These are phyloP conservation scores for Heliocidaris erythrogramma DNA, from an alignment of 35 echinoderm and acorn worm species.

Conservation along the genomic window DNA sequence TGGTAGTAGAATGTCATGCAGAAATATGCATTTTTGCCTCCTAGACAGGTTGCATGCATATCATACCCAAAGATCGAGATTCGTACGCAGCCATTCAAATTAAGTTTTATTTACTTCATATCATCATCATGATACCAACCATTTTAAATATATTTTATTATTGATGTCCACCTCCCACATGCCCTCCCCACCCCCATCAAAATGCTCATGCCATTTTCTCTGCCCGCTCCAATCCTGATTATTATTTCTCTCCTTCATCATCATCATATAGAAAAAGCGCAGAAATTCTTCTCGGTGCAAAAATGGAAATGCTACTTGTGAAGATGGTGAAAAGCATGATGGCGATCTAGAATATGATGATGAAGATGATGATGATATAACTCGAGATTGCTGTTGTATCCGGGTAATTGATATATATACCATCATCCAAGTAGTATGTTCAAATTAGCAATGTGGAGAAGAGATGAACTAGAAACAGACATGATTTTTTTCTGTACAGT, in stretches of 20 bases:
- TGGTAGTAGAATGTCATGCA: background rate
- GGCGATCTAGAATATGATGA: background rate
- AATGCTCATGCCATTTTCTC: background rate
- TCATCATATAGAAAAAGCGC: background rate
- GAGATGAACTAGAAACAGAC: too few species aligned
- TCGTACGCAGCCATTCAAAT: background rate
- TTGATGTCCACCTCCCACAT: background rate
- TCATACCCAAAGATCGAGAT: background rate
- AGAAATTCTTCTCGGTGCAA: background rate
- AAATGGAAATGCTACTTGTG: background rate
- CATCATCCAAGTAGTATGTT: background rate
- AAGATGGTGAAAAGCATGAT: conserved; percentile 33
- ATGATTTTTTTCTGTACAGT: too few species aligned
- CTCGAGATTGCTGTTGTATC: conserved; percentile 21
- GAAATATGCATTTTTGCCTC: background rate
- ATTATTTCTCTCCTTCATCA: background rate
- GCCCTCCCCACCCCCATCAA: background rate
- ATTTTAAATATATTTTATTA: background rate
- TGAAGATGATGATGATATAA: conserved; percentile 28
- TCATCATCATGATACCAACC: background rate
- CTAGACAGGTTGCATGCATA: background rate
- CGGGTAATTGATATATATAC: conserved; percentile 45
- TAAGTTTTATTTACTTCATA: background rate
- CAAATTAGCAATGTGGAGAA: too few species aligned
- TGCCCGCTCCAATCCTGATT: background rate